These are phyloP conservation scores for Gymnoscelis rufifasciata DNA, from an alignment of 2,888 invertebrate species.

Conservation along the genomic window DNA sequence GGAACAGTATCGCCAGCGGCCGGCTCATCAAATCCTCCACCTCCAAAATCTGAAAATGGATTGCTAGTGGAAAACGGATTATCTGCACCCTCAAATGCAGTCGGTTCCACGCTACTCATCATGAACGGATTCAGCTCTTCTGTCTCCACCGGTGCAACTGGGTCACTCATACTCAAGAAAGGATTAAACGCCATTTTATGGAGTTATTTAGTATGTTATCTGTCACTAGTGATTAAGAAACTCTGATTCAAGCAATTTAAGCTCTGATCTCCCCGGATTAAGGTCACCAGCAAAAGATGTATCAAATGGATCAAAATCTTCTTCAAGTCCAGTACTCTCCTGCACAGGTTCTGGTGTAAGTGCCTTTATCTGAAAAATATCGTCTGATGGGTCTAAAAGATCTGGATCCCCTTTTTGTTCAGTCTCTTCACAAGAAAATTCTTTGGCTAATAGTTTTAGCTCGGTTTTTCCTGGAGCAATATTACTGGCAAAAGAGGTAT, in stretches of 20 bases:
- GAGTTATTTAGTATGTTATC: background rate
- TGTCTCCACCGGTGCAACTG: constrained; percentile 67
- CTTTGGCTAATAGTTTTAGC: constrained; percentile 86
- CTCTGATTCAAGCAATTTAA: constrained; percentile 88
- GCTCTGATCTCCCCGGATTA: constrained; percentile 86
- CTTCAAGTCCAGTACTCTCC: constrained; percentile 28
- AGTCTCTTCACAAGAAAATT: constrained; percentile 80
- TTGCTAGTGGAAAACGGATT: constrained; percentile 88
- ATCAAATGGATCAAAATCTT: constrained; percentile 88
- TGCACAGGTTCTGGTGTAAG: constrained; percentile 81
- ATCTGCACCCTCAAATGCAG: constrained; percentile 57
- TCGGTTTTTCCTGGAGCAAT: constrained; percentile 88
- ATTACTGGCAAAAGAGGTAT: constrained; percentile 89
- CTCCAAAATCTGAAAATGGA: constrained; percentile 82
- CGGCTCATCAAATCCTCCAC: constrained; percentile 54
- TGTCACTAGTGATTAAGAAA: constrained; percentile 55
- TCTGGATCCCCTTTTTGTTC: constrained; percentile 59
- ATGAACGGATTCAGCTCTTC: constrained; percentile 84
- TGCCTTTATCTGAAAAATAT: constrained; percentile 83
- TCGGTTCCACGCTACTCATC: constrained; percentile 65
- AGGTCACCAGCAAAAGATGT: constrained; percentile 88
- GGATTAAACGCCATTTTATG: constrained; percentile 86
- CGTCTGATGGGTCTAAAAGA: constrained; percentile 70
- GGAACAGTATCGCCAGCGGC: constrained; percentile 63
- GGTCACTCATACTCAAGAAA: constrained; percentile 87